Evolutionary conservation across 2,888 invertebrate genomes (phyloP).

Genomic region (Drosophila silvestris): DNA sequence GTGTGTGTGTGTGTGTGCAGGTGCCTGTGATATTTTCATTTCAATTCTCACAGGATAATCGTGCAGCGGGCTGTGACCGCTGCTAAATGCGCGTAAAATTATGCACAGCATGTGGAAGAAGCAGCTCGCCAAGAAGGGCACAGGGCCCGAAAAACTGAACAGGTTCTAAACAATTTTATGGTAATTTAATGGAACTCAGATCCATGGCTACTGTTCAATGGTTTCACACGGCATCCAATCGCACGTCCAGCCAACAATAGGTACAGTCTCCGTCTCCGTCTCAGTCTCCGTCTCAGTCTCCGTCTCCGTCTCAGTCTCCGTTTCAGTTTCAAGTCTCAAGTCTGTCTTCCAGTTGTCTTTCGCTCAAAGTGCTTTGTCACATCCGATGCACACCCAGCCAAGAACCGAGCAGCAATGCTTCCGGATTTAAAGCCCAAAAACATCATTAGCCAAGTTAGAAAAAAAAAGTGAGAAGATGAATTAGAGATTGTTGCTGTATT

Average conservation of each 20-base stretch:
- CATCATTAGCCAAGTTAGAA: constrained; percentile 62
- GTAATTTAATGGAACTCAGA: constrained; percentile 62
- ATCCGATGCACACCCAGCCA: constrained; percentile 45
- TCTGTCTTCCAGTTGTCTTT: background rate
- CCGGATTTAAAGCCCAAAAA: constrained; percentile 74
- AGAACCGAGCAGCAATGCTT: constrained; percentile 46
- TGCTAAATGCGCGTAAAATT: constrained; percentile 68
- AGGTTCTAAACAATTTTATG: constrained; percentile 58
- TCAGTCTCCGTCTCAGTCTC: background rate
- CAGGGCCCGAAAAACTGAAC: background rate
- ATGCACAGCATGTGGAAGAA: constrained; percentile 54
- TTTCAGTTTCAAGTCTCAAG: background rate
- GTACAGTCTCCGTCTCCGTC: constrained; percentile 25
- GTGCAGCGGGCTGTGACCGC: constrained; percentile 36
- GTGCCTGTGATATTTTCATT: constrained; percentile 45
- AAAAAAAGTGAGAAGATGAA: constrained; percentile 24
- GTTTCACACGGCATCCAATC: constrained; percentile 58
- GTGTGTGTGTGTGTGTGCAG: constrained; percentile 35
- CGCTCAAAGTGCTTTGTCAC: constrained; percentile 57
- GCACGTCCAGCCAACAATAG: constrained; percentile 19
- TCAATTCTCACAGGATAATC: constrained; percentile 59
- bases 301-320: background rate
- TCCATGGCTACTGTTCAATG: constrained; percentile 26
- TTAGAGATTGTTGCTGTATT: constrained; percentile 46
- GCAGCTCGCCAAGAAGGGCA: constrained; percentile 60